Base-by-base conservation (phyloP, 23 tunicate species). In the Clavelina lepadiformis region DNA sequence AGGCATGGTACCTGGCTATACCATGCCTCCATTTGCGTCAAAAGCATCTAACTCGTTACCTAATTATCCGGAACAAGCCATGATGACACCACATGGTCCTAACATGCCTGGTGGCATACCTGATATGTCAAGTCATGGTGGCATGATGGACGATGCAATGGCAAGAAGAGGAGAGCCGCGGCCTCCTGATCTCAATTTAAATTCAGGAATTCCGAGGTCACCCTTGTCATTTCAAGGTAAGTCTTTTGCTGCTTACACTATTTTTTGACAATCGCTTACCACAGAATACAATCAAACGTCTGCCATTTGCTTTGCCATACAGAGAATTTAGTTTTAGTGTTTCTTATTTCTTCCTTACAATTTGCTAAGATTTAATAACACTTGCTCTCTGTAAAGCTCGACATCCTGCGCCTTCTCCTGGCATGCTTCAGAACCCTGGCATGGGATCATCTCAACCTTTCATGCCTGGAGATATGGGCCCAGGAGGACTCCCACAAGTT, bases 121-220 rank as follows among this genome's bases (percentile, higher is more conserved):
- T 22, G 21, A 64, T 64, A n/a, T 47, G 31, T 72, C 61, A 1
- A 51, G 56, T n/a, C 32, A 34, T 11, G 61, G 72, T 7, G 77
- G 76, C 0, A 32, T 47, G 47, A 79, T 87, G 86, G 62, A 62
- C 65, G 87, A 87, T 67, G 74, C 87, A 20, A 79, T 79, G 69
- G 82, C 81, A 2, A 59, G 96, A 46, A 71, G 86, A 57, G 88
- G 96, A 35, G 96, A 71, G 31, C 73, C 84, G 25, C 70, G 96
- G 31, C 96, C 86, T 19, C 96, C 96, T 28, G 87, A 79, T 44
- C 73, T 79, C n/a, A 78, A 70, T 46, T 31, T 86, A 3, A 74
- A 74, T 46, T 65, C 63, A 7, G 52, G 51, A 7, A 45, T 77
- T 2, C 67, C 85, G 46, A 65, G 95, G 36, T 86, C 95, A 5